A percentile compares a stretch with the other conserved stretches of the same genome.
phyloP scores from a whole-genome alignment of 2,797 vertebrate genomes.

The Parauchenoglanis ngamensis region DNA sequence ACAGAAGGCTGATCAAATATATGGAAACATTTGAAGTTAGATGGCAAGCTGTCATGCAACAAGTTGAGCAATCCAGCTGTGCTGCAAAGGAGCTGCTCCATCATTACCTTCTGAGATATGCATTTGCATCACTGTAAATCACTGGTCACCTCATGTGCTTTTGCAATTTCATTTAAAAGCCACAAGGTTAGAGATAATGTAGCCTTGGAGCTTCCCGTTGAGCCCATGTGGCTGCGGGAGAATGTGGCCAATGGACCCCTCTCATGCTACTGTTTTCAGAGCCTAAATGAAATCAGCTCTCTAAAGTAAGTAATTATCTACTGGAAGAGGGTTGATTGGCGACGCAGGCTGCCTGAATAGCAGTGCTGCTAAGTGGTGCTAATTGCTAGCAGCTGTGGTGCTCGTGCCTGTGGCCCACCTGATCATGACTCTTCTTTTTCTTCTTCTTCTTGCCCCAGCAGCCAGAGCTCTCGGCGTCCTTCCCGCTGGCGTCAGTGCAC shows the following conservation, averaged over 20 bases:
- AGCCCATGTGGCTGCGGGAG: slow-evolving; percentile 42
- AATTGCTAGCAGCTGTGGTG: slow-evolving; percentile 70
- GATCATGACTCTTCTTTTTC: slow-evolving; percentile 98
- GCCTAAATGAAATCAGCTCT: slow-evolving; percentile 59
- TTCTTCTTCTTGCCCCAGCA: slow-evolving; percentile 99
- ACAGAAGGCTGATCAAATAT: background rate
- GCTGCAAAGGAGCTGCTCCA: slow-evolving; percentile 42
- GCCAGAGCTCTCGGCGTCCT: slow-evolving; percentile 92
- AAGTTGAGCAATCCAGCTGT: slow-evolving; percentile 41
- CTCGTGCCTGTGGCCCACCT: slow-evolving; percentile 77
- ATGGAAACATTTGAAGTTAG: background rate
- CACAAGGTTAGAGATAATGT: slow-evolving; percentile 38
- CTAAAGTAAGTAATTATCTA: slow-evolving; percentile 59
- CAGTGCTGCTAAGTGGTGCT: slow-evolving; percentile 59
- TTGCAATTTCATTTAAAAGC: slow-evolving; percentile 50
- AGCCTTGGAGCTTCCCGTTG: slow-evolving; percentile 46
- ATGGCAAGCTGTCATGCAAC: slow-evolving; percentile 10
- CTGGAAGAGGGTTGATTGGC: slow-evolving; percentile 49
- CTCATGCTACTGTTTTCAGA: slow-evolving; percentile 54
- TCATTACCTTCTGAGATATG: slow-evolving; percentile 43
- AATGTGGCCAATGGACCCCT: slow-evolving; percentile 41
- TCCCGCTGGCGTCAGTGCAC: slow-evolving; percentile 88
- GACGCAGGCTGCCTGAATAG: slow-evolving; percentile 42
- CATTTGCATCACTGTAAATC: slow-evolving; percentile 48
- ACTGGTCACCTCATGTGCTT: slow-evolving; percentile 31